phyloP scores from a whole-genome alignment of 1,140 invertebrate species.

The Leptopilina boulardi region DNA sequence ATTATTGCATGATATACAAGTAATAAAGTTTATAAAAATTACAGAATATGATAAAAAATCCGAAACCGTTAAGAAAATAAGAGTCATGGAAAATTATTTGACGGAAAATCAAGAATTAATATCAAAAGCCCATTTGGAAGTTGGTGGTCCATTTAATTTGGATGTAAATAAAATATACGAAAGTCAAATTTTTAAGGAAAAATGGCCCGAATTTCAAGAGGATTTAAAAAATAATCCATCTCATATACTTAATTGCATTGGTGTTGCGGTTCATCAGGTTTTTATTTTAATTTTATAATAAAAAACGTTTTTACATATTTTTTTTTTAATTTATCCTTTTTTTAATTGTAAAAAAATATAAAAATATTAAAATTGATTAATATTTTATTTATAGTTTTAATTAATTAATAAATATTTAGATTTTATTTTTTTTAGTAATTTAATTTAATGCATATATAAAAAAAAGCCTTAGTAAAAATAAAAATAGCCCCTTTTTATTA shows the following conservation, averaged over 20 bases:
- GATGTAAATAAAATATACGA: slow-evolving; percentile 80
- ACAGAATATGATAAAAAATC: slow-evolving; percentile 76
- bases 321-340: neutral
- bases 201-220: slow-evolving; percentile 80
- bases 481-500: too few relatives aligned
- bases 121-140: slow-evolving; percentile 79
- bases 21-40: slow-evolving; percentile 49
- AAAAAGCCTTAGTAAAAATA: too few relatives aligned
- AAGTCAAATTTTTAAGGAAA: slow-evolving; percentile 78
- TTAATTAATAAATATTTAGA: too few relatives aligned
- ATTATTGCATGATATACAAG: slow-evolving; percentile 35
- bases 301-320: neutral
- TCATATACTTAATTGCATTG: slow-evolving; percentile 80
- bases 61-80: slow-evolving; percentile 74
- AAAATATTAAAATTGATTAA: too few relatives aligned
- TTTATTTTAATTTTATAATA: slow-evolving; percentile 22
- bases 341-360: slow-evolving; percentile 34
- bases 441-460: too few relatives aligned
- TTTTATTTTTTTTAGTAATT: too few relatives aligned
- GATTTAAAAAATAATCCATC: slow-evolving; percentile 82
- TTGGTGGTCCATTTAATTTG: slow-evolving; percentile 79
- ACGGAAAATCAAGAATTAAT: slow-evolving; percentile 71
- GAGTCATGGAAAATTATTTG: slow-evolving; percentile 78
- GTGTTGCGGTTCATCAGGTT: slow-evolving; percentile 85
- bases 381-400: slow-evolving; percentile 28